A percentile compares a stretch with the other conserved stretches of the same genome.
These are phyloP conservation scores for Willisornis vidua DNA, from an alignment of 2,113 vertebrate genomes.

Conservation along the genomic window DNA sequence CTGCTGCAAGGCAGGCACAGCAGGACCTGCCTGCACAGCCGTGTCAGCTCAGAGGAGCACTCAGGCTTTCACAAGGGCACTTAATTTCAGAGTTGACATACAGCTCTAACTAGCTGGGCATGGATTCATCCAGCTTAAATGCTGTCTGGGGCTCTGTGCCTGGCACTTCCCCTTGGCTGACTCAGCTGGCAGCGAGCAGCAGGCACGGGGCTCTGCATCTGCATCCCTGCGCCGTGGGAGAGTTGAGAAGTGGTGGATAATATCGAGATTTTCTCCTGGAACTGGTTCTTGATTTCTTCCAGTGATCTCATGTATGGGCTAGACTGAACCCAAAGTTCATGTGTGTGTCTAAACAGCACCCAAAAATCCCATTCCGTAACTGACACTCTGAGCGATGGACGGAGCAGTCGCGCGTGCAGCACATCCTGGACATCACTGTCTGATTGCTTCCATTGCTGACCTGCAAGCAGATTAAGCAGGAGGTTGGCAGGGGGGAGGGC, in stretches of 20 bases:
- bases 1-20: neutral
- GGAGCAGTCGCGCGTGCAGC: fast-evolving
- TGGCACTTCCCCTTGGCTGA: neutral
- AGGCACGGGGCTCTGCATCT: neutral
- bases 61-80: slow-evolving; percentile 36
- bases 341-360: neutral
- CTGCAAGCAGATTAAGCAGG: neutral
- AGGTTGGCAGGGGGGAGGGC: neutral
- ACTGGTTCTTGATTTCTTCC: slow-evolving; percentile 6
- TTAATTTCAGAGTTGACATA: slow-evolving; percentile 48
- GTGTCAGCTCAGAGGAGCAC: neutral
- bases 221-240: fast-evolving
- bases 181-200: neutral
- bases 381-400: neutral
- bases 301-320: neutral
- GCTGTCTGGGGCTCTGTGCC: neutral
- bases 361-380: neutral
- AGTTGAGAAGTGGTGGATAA: neutral
- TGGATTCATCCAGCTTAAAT: slow-evolving; percentile 18
- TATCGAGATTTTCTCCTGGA: neutral
- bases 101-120: slow-evolving; percentile 43
- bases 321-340: neutral
- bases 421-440: fast-evolving
- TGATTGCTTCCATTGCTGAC: neutral
- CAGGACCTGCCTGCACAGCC: neutral